These are phyloP conservation scores for Proisotoma minuta DNA, from an alignment of 2,888 invertebrate genomes.

Conservation along the genomic window DNA sequence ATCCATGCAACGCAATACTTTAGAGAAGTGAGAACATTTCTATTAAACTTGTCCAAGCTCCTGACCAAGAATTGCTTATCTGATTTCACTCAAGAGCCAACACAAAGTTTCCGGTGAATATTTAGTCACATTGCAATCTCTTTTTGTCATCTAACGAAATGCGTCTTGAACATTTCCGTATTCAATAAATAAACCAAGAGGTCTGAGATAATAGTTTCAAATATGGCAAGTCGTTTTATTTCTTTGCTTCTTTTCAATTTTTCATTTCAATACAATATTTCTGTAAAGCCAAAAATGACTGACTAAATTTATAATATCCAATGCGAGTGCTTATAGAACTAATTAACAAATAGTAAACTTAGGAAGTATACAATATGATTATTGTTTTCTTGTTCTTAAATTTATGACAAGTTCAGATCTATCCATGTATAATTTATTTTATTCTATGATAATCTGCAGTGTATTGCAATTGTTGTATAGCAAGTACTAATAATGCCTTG, in stretches of 20 bases:
- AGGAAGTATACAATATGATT: too few species aligned
- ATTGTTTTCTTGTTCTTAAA: too few species aligned
- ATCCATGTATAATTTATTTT: background rate
- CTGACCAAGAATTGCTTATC: too few species aligned
- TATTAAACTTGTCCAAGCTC: too few species aligned
- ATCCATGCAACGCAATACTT: too few species aligned
- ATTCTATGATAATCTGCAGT: too few species aligned
- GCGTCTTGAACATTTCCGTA: conserved; percentile 3
- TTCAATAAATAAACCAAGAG: background rate
- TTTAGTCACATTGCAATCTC: too few species aligned
- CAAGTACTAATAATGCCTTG: too few species aligned
- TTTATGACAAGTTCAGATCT: background rate
- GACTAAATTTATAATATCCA: conserved; percentile 1
- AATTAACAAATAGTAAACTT: background rate
- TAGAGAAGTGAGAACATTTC: too few species aligned
- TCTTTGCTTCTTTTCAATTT: too few species aligned
- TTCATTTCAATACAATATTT: background rate
- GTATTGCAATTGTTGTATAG: background rate
- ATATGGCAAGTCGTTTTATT: conserved; percentile 5
- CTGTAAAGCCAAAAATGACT: background rate
- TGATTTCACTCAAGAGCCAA: background rate
- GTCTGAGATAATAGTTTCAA: background rate
- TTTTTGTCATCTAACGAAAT: too few species aligned
- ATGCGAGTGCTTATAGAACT: background rate
- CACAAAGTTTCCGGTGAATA: too few species aligned